These are phyloP conservation scores for Cosmia trapezina DNA, from an alignment of 2,888 invertebrate species.

Conservation along the genomic window DNA sequence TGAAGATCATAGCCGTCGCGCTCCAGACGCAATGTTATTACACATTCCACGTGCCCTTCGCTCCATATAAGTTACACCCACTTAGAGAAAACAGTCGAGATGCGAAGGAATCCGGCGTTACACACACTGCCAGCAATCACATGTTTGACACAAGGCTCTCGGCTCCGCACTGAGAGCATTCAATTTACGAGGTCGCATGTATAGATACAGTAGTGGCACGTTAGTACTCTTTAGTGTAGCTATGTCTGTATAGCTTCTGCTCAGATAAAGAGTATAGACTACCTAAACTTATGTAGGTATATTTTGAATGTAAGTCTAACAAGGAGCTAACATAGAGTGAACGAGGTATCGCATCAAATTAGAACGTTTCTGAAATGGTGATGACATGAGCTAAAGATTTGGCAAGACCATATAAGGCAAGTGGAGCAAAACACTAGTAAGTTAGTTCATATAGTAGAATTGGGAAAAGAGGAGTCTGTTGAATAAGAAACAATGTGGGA, in stretches of 20 bases:
- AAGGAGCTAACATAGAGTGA: neutral
- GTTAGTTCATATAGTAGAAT: neutral
- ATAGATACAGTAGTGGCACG: slow-evolving; percentile 17
- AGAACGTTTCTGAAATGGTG: neutral
- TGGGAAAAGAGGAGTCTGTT: neutral
- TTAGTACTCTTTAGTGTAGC: slow-evolving; percentile 30
- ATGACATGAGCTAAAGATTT: neutral
- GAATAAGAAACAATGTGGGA: neutral
- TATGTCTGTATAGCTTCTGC: slow-evolving; percentile 16
- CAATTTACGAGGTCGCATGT: slow-evolving; percentile 43
- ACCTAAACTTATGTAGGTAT: neutral
- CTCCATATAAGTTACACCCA: slow-evolving; percentile 66
- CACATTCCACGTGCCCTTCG: slow-evolving; percentile 70
- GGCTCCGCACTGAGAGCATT: slow-evolving; percentile 38
- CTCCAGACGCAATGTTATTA: slow-evolving; percentile 67
- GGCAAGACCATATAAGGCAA: neutral
- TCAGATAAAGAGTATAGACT: slow-evolving; percentile 15
- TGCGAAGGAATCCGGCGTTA: slow-evolving; percentile 68
- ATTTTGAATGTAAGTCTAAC: neutral
- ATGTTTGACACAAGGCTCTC: slow-evolving; percentile 41
- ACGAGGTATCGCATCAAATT: neutral
- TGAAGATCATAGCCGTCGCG: slow-evolving; percentile 40
- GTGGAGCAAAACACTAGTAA: neutral
- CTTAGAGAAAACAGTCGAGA: slow-evolving; percentile 70
- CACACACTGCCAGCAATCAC: slow-evolving; percentile 48